Evolutionary conservation across 2,888 invertebrate genomes (phyloP).

Genomic region (Cepaea hortensis): DNA sequence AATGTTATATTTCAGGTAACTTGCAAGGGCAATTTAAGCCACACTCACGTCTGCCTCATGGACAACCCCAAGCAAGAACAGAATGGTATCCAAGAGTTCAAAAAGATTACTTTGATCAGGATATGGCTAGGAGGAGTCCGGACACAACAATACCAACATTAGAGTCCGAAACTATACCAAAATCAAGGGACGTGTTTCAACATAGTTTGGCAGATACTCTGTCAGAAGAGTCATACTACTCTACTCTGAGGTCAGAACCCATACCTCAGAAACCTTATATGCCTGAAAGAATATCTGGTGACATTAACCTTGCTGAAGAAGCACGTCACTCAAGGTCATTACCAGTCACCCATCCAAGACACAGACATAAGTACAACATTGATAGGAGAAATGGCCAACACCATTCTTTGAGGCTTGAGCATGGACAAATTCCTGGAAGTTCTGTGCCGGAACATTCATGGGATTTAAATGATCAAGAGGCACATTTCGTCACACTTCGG

Average conservation of each 20-base stretch:
- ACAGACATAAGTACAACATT: background rate
- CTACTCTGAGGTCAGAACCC: conserved; percentile 19
- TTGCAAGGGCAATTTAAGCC: background rate
- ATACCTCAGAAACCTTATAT: background rate
- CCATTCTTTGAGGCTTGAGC: background rate
- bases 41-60: background rate
- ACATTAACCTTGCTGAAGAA: background rate
- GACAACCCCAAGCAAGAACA: background rate
- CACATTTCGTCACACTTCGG: background rate
- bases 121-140: background rate
- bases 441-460: background rate
- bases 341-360: background rate
- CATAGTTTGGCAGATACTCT: background rate
- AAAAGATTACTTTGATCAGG: background rate
- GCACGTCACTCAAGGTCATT: background rate
- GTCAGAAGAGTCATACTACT: conserved; percentile 10
- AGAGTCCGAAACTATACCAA: conserved; percentile 20
- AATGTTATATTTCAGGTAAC: conserved; percentile 5
- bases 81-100: background rate
- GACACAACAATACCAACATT: conserved; percentile 24
- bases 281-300: background rate
- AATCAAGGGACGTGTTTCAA: background rate
- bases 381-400: background rate
- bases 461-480: background rate
- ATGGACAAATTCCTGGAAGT: background rate